Conservation (phyloP, 2,888 invertebrate genomes). For the Dasysyrphus albostriatus region DNA sequence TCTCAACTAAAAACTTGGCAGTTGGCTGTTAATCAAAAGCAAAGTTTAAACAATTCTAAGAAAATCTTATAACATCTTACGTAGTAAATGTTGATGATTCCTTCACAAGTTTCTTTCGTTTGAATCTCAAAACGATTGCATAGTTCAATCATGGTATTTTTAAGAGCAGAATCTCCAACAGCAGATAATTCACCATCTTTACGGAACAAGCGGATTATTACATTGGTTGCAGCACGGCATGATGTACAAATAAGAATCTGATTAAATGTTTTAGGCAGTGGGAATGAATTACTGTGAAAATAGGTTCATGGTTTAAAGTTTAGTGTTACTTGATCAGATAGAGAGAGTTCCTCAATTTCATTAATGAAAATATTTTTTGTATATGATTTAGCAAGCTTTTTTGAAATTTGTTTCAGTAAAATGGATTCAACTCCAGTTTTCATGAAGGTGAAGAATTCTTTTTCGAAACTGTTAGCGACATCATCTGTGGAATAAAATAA, state of each 20-base stretch:
- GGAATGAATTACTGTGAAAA: too few species aligned
- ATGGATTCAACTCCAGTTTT: slow-evolving; percentile 79
- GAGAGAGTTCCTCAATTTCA: slow-evolving; percentile 78
- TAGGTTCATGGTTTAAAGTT: too few species aligned
- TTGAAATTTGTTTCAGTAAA: slow-evolving; percentile 77
- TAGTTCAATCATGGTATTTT: slow-evolving; percentile 83
- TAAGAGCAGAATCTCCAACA: slow-evolving; percentile 79
- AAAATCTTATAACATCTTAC: slow-evolving; percentile 83
- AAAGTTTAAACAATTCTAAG: background rate
- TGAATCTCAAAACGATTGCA: slow-evolving; percentile 86
- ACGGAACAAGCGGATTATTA: slow-evolving; percentile 82
- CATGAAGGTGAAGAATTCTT: slow-evolving; percentile 79
- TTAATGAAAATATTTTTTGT: slow-evolving; percentile 78
- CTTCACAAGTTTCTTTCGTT: slow-evolving; percentile 86
- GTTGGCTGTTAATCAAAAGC: slow-evolving; percentile 85
- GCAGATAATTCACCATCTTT: slow-evolving; percentile 83
- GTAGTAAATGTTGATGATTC: slow-evolving; percentile 86
- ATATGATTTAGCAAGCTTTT: slow-evolving; percentile 79
- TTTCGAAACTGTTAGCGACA: slow-evolving; percentile 77
- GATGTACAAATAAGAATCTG: slow-evolving; percentile 79
- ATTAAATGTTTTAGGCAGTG: background rate
- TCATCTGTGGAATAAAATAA: slow-evolving; percentile 73
- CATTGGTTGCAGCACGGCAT: slow-evolving; percentile 79
- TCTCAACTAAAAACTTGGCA: slow-evolving; percentile 86
- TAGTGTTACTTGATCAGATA: slow-evolving; percentile 75